phyloP scores from a whole-genome alignment of 2,888 invertebrate genomes.

The Quadriops clusia region DNA sequence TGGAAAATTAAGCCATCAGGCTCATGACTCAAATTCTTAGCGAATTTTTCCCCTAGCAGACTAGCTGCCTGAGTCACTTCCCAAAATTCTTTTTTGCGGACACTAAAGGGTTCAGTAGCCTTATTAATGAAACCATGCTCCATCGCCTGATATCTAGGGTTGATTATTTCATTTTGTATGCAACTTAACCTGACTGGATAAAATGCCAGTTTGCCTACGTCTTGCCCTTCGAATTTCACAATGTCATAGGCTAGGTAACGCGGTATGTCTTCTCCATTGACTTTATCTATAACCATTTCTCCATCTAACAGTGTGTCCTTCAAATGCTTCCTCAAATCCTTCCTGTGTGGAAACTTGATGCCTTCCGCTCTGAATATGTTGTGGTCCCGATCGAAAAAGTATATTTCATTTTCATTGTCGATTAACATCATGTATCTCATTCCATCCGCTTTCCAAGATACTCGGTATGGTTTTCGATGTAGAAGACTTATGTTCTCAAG shows the following conservation, averaged over 20 bases:
- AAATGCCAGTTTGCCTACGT: constrained; percentile 69
- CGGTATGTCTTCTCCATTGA: constrained; percentile 60
- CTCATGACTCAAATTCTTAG: constrained; percentile 75
- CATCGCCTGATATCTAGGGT: constrained; percentile 64
- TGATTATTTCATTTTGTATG: constrained; percentile 63
- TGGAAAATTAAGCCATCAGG: constrained; percentile 98
- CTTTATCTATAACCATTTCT: constrained; percentile 93
- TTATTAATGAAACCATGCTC: constrained; percentile 61
- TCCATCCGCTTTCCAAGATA: constrained; percentile 99
- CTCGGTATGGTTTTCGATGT: constrained; percentile 73
- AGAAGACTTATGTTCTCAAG: constrained; percentile 63
- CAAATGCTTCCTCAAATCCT: constrained; percentile 59
- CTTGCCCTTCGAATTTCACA: constrained; percentile 65
- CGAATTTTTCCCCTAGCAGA: constrained; percentile 74
- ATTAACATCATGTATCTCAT: constrained; percentile 97
- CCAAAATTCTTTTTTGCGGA: constrained; percentile 88
- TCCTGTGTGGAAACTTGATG: constrained; percentile 66
- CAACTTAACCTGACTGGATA: constrained; percentile 60
- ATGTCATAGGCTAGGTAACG: constrained; percentile 93
- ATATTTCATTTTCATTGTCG: constrained; percentile 71
- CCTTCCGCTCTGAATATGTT: constrained; percentile 77
- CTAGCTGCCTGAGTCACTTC: constrained; percentile 58
- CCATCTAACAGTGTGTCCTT: constrained; percentile 83
- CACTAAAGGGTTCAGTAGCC: constrained; percentile 75
- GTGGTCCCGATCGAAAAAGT: constrained; percentile 91